A percentile compares a stretch with the other conserved stretches of the same genome.
Evolutionary conservation across 2,797 vertebrate genomes (phyloP).

Genomic region (Eulemur rubriventer): DNA sequence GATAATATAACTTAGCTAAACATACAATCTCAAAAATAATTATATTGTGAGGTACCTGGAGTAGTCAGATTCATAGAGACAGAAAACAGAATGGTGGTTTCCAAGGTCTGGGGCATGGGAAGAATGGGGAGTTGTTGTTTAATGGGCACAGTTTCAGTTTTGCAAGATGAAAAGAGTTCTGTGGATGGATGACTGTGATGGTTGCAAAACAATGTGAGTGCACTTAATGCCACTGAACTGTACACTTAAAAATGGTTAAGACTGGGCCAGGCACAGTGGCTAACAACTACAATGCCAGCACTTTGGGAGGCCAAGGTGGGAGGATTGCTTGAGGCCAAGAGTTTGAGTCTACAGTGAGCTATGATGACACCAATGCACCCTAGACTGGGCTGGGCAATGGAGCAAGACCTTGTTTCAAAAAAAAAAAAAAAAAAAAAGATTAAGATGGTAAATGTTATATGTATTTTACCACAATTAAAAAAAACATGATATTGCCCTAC

Average conservation of each 20-base stretch:
- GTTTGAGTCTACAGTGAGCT: too few relatives aligned
- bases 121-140: not conserved
- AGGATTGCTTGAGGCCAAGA: too few relatives aligned
- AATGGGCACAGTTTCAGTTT: not conserved
- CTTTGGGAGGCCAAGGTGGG: too few relatives aligned
- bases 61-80: not conserved
- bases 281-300: too few relatives aligned
- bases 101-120: too few relatives aligned
- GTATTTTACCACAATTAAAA: not conserved
- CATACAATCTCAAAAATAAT: not conserved
- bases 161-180: not conserved
- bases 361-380: too few relatives aligned
- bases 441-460: not conserved
- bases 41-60: not conserved
- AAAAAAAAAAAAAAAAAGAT: too few relatives aligned
- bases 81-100: not conserved
- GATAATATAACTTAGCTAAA: not conserved
- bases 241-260: not conserved
- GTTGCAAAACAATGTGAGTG: not conserved
- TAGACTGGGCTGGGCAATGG: too few relatives aligned
- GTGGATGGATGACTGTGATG: not conserved
- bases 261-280: too few relatives aligned
- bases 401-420: too few relatives aligned
- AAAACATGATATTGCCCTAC: not conserved
- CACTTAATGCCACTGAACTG: not conserved